phyloP scores from a whole-genome alignment of 2,113 vertebrate species.

The Saguinus imperator region DNA sequence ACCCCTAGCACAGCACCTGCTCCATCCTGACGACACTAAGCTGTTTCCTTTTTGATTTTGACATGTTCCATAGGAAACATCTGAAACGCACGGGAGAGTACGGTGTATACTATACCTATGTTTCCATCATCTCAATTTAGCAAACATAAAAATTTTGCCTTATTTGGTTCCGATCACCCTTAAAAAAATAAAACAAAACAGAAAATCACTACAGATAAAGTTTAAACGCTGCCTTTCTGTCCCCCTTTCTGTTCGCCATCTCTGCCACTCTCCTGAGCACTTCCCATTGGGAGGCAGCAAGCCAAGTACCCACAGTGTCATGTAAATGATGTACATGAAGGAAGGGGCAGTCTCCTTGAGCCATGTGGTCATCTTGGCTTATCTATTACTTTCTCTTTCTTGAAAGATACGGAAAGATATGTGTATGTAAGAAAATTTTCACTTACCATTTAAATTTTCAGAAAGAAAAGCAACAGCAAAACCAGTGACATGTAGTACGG shows the following conservation, averaged over 20 bases:
- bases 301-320: fast-evolving
- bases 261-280: not conserved
- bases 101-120: not conserved
- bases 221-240: not conserved
- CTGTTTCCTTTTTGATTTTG: not conserved
- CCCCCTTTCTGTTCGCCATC: not conserved
- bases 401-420: not conserved
- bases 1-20: not conserved
- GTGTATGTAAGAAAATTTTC: not conserved
- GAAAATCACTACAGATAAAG: not conserved
- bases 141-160: not conserved
- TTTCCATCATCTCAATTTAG: not conserved
- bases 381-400: not conserved
- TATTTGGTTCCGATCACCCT: not conserved
- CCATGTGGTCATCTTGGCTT: fast-evolving
- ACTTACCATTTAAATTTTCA: not conserved
- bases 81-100: not conserved
- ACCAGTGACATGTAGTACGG: not conserved
- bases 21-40: not conserved
- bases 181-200: constrained; percentile 36
- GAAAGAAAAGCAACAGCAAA: not conserved
- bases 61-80: not conserved
- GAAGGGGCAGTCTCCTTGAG: not conserved
- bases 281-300: not conserved
- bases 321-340: not conserved